phyloP scores from a whole-genome alignment of 2,888 invertebrate genomes.

The Hemithea aestivaria region DNA sequence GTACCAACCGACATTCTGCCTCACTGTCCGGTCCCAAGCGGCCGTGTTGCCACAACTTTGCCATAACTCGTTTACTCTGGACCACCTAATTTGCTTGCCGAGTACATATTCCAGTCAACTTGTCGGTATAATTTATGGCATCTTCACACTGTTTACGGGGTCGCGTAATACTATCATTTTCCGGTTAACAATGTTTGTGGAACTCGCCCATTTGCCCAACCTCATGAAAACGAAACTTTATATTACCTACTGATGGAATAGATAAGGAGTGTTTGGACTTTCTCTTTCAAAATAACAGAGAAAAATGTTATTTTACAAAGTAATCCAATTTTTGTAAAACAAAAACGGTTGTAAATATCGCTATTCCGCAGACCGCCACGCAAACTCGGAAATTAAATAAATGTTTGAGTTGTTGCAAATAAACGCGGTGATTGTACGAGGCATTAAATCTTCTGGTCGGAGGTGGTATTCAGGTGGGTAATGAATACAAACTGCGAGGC shows the following conservation, averaged over 20 bases:
- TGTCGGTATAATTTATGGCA: conserved; percentile 58
- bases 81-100: conserved; percentile 65
- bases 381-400: conserved; percentile 45
- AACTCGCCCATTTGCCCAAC: conserved; percentile 23
- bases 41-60: conserved; percentile 49
- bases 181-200: conserved; percentile 27
- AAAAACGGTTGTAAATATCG: conserved; percentile 19
- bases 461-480: conserved; percentile 61
- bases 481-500: conserved; percentile 75
- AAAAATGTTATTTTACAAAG: conserved; percentile 7
- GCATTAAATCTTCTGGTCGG: conserved; percentile 55
- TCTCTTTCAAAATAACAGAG: conserved; percentile 9
- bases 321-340: conserved; percentile 17
- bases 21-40: conserved; percentile 46
- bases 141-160: conserved; percentile 39
- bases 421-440: conserved; percentile 55
- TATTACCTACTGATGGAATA: conserved; percentile 18
- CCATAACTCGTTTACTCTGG: conserved; percentile 67
- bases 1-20: conserved; percentile 32
- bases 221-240: conserved; percentile 23
- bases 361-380: conserved; percentile 18
- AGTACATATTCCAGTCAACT: conserved; percentile 55
- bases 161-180: conserved; percentile 28
- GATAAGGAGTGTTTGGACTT: conserved; percentile 16
- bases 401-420: conserved; percentile 57